Evolutionary conservation across 2,797 vertebrate genomes (phyloP).

Genomic region (Chelonia mydas): DNA sequence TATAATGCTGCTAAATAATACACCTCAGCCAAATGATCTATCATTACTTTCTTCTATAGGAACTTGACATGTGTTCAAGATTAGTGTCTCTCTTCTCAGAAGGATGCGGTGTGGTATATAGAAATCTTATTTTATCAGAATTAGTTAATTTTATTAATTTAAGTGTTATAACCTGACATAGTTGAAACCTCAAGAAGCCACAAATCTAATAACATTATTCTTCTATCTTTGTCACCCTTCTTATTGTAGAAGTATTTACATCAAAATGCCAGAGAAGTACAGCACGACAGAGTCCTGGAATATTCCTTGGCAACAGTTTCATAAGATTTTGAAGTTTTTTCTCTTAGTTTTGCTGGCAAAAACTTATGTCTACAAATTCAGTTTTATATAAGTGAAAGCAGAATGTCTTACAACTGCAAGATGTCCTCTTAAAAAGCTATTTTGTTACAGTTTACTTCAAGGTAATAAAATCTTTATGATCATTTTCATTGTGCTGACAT

Average conservation of each 20-base stretch:
- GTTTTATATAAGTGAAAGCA: constrained; percentile 13
- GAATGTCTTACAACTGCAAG: constrained; percentile 26
- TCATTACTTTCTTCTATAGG: constrained; percentile 1
- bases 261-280: constrained; percentile 17
- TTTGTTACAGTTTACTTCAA: neutral
- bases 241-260: neutral
- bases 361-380: neutral
- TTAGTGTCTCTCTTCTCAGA: neutral
- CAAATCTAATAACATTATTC: neutral
- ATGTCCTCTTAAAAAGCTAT: neutral
- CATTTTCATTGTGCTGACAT: neutral
- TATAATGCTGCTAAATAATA: constrained; percentile 16
- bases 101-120: neutral
- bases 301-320: constrained; percentile 37
- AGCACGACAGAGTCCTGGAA: constrained; percentile 22
- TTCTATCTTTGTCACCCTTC: neutral
- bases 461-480: neutral
- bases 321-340: constrained; percentile 39
- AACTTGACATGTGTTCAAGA: neutral
- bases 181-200: neutral
- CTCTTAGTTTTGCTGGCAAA: constrained; percentile 44
- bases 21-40: neutral
- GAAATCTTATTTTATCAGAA: neutral
- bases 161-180: constrained; percentile 14
- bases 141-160: constrained; percentile 1